phyloP scores from a whole-genome alignment of 1,140 invertebrate genomes.

The Drusus annulatus region DNA sequence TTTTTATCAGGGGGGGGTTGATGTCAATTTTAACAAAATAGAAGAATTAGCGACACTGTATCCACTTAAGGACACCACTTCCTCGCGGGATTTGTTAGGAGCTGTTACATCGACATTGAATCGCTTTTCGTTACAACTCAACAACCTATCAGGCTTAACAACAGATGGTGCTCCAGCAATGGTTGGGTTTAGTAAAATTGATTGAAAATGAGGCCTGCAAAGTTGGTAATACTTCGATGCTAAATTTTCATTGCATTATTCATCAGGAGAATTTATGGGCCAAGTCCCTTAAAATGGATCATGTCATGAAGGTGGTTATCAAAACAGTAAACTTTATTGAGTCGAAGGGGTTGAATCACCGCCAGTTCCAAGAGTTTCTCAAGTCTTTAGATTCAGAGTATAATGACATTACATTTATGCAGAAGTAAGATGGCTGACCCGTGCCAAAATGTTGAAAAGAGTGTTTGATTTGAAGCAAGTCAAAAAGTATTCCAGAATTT shows the following conservation, averaged over 20 bases:
- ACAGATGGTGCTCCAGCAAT: constrained; percentile 62
- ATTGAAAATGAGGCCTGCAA: constrained; percentile 54
- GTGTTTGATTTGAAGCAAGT: no score
- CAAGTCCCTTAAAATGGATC: constrained; percentile 58
- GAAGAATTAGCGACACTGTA: constrained; percentile 61
- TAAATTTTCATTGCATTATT: constrained; percentile 61
- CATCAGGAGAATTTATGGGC: constrained; percentile 61
- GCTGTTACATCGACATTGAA: constrained; percentile 53
- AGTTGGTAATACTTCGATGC: constrained; percentile 45
- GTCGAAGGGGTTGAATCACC: constrained; percentile 60
- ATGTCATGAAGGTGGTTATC: constrained; percentile 2
- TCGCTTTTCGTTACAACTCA: constrained; percentile 53
- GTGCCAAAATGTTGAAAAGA: constrained; percentile 24
- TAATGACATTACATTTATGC: constrained; percentile 60
- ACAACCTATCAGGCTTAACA: constrained; percentile 19
- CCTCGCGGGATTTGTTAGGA: constrained; percentile 60
- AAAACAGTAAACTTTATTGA: constrained; percentile 55
- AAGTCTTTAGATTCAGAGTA: constrained; percentile 61
- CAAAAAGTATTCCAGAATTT: no score
- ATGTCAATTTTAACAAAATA: constrained; percentile 60
- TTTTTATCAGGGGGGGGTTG: constrained; percentile 61
- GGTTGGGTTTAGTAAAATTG: constrained; percentile 60
- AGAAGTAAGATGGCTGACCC: constrained; percentile 61
- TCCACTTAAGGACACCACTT: constrained; percentile 60
- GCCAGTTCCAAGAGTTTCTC: constrained; percentile 38